Conservation (phyloP, 2,797 vertebrate species). For the Helostoma temminkii region DNA sequence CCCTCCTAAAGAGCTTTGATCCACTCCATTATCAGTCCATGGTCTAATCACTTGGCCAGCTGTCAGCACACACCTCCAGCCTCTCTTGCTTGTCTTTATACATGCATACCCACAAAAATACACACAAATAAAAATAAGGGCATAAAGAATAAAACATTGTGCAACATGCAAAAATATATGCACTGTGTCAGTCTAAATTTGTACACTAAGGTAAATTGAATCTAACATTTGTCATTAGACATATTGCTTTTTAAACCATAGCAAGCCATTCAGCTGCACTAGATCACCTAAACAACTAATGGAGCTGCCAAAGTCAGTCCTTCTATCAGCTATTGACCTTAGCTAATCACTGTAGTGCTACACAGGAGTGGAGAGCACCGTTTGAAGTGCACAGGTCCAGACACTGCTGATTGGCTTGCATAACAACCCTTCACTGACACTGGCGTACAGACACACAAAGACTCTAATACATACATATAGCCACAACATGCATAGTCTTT, state of each 20-base stretch:
- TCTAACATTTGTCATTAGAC: constrained; percentile 14
- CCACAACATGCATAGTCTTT: constrained; percentile 43
- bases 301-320: constrained; percentile 58
- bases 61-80: constrained; percentile 73
- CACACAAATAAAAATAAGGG: background rate
- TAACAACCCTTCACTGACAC: constrained; percentile 41
- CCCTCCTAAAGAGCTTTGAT: constrained; percentile 78
- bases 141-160: background rate
- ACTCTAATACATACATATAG: background rate
- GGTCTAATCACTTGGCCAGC: constrained; percentile 84
- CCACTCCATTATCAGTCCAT: constrained; percentile 75
- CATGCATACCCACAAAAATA: constrained; percentile 5
- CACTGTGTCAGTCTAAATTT: background rate
- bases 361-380: constrained; percentile 55
- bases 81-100: constrained; percentile 13
- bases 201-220: background rate
- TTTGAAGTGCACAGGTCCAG: constrained; percentile 74
- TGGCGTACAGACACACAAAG: constrained; percentile 19
- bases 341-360: constrained; percentile 78
- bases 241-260: constrained; percentile 16
- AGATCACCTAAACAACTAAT: constrained; percentile 48
- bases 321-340: constrained; percentile 72
- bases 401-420: constrained; percentile 67
- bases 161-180: background rate
- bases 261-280: constrained; percentile 39